These are phyloP conservation scores for Catharus fuscescens DNA, from an alignment of 2,113 vertebrate genomes.

Conservation along the genomic window DNA sequence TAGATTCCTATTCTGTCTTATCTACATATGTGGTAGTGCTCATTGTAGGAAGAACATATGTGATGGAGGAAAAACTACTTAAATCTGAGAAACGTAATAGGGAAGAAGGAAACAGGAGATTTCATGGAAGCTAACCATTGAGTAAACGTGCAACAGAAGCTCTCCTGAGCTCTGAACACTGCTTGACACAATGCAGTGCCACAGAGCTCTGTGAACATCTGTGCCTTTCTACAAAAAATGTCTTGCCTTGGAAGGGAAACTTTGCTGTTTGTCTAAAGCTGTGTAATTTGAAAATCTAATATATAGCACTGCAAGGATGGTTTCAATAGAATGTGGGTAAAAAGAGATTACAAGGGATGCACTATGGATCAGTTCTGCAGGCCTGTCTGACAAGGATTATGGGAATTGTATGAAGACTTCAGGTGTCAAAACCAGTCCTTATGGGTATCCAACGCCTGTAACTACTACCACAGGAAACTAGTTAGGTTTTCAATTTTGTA, in stretches of 20 bases:
- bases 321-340: background rate
- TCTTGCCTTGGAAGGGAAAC: background rate
- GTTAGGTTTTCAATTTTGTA: background rate
- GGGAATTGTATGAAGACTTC: background rate
- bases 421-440: background rate
- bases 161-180: background rate
- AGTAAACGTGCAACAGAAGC: background rate
- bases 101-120: background rate
- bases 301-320: background rate
- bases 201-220: background rate
- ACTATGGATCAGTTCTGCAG: background rate
- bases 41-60: background rate
- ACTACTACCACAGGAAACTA: background rate
- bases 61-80: background rate
- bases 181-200: rapidly evolving
- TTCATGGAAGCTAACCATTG: background rate
- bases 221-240: background rate
- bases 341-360: background rate
- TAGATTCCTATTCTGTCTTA: background rate
- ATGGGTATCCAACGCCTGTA: background rate
- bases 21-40: background rate
- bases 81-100: background rate
- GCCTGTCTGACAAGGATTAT: background rate
- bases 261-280: background rate
- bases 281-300: background rate